Evolutionary conservation across 2,113 vertebrate genomes (phyloP).

Genomic region (Archocentrus centrarchus): DNA sequence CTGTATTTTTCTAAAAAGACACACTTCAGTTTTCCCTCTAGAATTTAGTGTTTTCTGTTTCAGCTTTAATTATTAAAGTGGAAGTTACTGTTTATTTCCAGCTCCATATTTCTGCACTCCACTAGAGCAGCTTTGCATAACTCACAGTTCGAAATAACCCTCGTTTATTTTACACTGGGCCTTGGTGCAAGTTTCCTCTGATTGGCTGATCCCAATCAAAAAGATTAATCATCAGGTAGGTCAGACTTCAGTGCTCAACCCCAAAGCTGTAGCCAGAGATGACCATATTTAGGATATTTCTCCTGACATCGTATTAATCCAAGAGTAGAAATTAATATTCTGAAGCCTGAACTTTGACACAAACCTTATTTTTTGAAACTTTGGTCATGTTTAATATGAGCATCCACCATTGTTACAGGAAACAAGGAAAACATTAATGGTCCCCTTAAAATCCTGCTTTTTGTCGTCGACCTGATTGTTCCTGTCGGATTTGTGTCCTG

Average conservation of each 20-base stretch:
- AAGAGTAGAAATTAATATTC: not conserved
- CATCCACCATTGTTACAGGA: not conserved
- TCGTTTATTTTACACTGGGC: no score
- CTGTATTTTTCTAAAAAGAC: not conserved
- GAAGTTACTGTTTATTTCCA: not conserved
- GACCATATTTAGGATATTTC: not conserved
- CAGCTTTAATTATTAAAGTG: not conserved
- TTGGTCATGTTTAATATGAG: not conserved
- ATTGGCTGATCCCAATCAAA: no score
- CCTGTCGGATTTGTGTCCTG: not conserved
- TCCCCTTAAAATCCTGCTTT: not conserved
- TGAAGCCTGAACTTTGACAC: not conserved
- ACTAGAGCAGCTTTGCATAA: no score
- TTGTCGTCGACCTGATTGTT: not conserved
- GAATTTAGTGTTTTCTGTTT: accelerated
- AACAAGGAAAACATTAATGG: not conserved
- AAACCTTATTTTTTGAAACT: not conserved
- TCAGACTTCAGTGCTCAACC: no score
- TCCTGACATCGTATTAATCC: not conserved
- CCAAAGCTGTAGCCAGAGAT: no score
- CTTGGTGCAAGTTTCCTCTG: no score
- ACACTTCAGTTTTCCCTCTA: not conserved
- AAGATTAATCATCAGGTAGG: no score
- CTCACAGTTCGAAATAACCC: no score
- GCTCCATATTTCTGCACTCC: not conserved